Conservation (phyloP, 2,797 vertebrate species). For the Heteromormyrus szaboi region DNA sequence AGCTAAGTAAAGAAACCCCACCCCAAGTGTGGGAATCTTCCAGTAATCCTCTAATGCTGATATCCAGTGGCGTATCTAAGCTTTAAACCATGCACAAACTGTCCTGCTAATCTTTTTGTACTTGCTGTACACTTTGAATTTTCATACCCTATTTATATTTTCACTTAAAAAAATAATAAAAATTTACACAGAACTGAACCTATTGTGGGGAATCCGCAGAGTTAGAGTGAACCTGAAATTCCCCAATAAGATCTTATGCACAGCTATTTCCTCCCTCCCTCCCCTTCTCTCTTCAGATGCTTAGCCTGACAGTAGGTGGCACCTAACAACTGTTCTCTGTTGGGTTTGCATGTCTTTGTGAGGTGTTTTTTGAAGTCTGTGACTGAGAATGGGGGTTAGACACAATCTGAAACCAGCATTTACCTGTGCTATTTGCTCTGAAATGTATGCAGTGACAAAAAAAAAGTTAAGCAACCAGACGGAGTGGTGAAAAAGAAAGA, state of each 20-base stretch:
- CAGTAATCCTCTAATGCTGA: not conserved
- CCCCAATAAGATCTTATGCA: not conserved
- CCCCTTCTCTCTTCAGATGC: not conserved
- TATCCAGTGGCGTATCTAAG: not conserved
- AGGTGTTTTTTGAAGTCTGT: not conserved
- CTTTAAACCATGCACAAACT: not conserved
- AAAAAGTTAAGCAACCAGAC: not conserved
- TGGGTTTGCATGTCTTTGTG: not conserved
- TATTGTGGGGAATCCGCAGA: not conserved
- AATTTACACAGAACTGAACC: not conserved
- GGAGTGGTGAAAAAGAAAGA: not conserved
- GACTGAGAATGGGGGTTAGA: not conserved
- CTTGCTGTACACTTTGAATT: not conserved
- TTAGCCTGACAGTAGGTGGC: not conserved
- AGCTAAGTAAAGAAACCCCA: not conserved
- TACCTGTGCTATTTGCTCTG: not conserved
- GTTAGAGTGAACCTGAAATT: not conserved
- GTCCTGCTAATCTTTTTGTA: not conserved
- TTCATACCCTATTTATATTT: not conserved
- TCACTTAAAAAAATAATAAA: not conserved
- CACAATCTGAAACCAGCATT: not conserved
- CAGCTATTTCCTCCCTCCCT: not conserved
- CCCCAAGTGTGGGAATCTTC: not conserved
- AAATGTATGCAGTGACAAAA: not conserved
- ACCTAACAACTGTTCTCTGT: not conserved